Base-by-base conservation (phyloP, 2,888 invertebrate species). In the Gastracanthus pulcherrimus region DNA sequence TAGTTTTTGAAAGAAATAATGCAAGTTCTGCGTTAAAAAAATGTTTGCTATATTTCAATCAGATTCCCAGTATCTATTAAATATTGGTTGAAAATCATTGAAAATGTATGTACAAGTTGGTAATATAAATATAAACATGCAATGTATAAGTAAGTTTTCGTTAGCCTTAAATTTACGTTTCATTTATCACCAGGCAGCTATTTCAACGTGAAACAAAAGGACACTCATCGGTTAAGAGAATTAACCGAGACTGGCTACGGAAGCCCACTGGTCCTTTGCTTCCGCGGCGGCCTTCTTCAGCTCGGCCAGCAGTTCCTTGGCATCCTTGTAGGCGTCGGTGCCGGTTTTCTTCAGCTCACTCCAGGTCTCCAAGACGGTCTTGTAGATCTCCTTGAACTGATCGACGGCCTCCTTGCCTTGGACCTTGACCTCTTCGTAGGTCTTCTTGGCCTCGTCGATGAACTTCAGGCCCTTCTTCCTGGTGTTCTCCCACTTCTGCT, bases 331-430 rank as follows among this genome's bases (percentile, higher is more conserved):
- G 6, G 19, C 34, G 13, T 76, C 76, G 4, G 6, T 13, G 5
- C 58, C 76, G 9, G 41, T 34, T 23, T 69, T 31, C 26, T 69
- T 76, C 13, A 76, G 16, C 2, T 67, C 41, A 19, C n/a, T 5
- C 76, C 55, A 67, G n/a, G 60, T 19, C 2, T 58, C 67, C 13
- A 31, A 29, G 7, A 69, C 38, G 1, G 67, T 41, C 0, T 41
- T 29, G 58, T 58, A 67, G 29, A 69, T 13, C 31, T 76, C 31
- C 5, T 76, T 58, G 6, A 55, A 60, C 45, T 76, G 58, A 1
- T 19, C 31, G 19, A 31, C 16, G 6, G 38, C 58, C 41, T 67
- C 67, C n/a, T 75, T n/a, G 2, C 76, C 76, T 6, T 58, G 3
- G 16, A 0, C 19, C 16, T 69, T 76, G 7, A 58, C 16, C 13